Evolutionary conservation across 2,888 invertebrate genomes (phyloP), one percentile per base, ranked within the genome.

Genomic region (Electrophaes corylata): DNA sequence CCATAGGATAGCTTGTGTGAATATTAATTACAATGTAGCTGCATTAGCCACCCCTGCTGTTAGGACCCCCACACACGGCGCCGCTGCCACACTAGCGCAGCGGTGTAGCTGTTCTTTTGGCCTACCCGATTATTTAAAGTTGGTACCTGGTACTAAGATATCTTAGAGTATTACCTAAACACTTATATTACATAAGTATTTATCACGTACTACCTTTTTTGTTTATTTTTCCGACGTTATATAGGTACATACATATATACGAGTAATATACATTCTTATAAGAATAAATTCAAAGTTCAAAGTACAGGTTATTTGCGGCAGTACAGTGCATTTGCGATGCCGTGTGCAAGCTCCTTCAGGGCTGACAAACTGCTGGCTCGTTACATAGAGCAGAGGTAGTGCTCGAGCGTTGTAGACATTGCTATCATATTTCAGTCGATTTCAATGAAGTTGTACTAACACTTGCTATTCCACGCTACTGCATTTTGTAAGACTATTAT

Each of bases 291-390:
- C 10, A 29, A 29, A 29, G n/a, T n/a, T n/a, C n/a, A 29, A 2
- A 26, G 2, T 8, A 6, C 10, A 29, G 10, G 26, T 26, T 20
- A 4, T 5, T 20, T 4, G 5, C 6, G 26, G 4, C 10, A 29
- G 6, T 29, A 10, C 26, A 10, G 5, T 12, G 26, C 23, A 18
- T 6, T 12, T 31, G 8, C 12, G 18, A 18, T 29, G 4, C 31
- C 29, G 11, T 35, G 33, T 48, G 33, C 11, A 43, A 35, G 11
- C 16, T 4, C 51, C 43, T 33, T 10, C 43, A 47, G 54, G 48
- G 41, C 11, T 54, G 54, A 54, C 54, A 55, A 48, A 55, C 48
- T 47, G 33, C 47, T 18, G 43, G 48, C 48, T 41, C 55, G 48
- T 23, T 14, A 19, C 35, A 12, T 16, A 5, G 52, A 45, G 40